Evolutionary conservation across 2,113 vertebrate species (phyloP), one percentile per base, ranked within the genome.

Genomic region (Petroica traversi): DNA sequence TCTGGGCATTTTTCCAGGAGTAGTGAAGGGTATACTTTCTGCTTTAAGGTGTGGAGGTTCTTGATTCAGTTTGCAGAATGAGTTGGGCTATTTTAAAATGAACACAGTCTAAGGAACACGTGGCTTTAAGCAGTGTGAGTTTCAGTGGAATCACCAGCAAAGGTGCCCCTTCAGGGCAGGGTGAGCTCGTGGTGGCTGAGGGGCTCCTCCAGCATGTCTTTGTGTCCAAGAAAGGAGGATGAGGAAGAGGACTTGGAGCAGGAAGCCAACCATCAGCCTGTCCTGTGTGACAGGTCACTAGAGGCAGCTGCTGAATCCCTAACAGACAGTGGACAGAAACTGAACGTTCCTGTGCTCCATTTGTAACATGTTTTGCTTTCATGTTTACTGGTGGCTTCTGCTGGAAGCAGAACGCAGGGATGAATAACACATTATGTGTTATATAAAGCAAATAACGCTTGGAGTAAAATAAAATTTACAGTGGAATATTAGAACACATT

Each of bases 351-450:
- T 43, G 52, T 83, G 24, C 8, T 41, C 26, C 9, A 15, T 89
- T 85, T 86, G n/a, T 72, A 20, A 18, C 0, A 4, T 23, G 8
- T 76, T 88, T 75, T 75, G 33, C 8, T 66, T 68, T 67, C 4
- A 2, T 18, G 17, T 38, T 88, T 80, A 43, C 40, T 12, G 2
- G 16, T 72, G 76, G 6, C 11, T 51, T 64, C 45, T 76, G 17
- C 5, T 3, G 6, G 58, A 76, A 58, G 46, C 29, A 57, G 54
- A 51, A 48, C 1, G 1, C 14, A 51, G 48, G 34, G 29, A 43
- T 54, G 55, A 71, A 7, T 40, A n/a, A 73, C 23, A 22, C 24
- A 9, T 72, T 66, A 41, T 0, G 0, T 46, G 14, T 43, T 68
- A 25, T 2, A 23, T 25, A 29, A 77, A 92, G 36, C 46, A 63